phyloP scores from a whole-genome alignment of 2,888 invertebrate genomes.

The Teinopalpus imperialis region DNA sequence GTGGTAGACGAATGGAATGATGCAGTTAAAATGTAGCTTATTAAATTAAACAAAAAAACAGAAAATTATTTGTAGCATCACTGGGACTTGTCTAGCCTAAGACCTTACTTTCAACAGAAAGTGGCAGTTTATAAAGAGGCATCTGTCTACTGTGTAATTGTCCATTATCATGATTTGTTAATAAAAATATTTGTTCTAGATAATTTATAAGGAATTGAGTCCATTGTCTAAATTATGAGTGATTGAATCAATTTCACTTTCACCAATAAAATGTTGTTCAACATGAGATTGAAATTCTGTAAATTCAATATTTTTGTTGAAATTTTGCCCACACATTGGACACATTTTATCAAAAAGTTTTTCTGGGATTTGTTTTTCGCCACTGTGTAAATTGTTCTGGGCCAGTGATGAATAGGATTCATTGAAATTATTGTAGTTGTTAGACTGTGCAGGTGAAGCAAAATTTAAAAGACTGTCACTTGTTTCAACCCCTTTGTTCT shows the following conservation, averaged over 20 bases:
- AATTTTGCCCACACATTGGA: slow-evolving; percentile 87
- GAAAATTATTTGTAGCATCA: no score
- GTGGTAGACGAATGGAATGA: no score
- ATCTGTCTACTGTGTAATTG: no score
- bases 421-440: slow-evolving; percentile 59
- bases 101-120: no score
- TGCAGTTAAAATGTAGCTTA: no score
- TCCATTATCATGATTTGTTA: no score
- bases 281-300: slow-evolving; percentile 88
- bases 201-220: slow-evolving; percentile 64
- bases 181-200: no score
- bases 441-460: slow-evolving; percentile 70
- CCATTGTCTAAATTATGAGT: slow-evolving; percentile 79
- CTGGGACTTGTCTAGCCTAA: no score
- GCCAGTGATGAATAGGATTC: slow-evolving; percentile 56
- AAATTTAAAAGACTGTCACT: slow-evolving; percentile 72
- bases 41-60: no score
- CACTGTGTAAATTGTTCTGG: slow-evolving; percentile 45
- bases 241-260: slow-evolving; percentile 75
- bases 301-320: slow-evolving; percentile 81
- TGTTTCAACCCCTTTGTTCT: slow-evolving; percentile 75
- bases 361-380: slow-evolving; percentile 39
- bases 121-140: no score
- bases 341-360: slow-evolving; percentile 83
- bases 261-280: slow-evolving; percentile 87